Conservation (phyloP, 2,888 invertebrate species). For the Drosophila pseudotakahashii region DNA sequence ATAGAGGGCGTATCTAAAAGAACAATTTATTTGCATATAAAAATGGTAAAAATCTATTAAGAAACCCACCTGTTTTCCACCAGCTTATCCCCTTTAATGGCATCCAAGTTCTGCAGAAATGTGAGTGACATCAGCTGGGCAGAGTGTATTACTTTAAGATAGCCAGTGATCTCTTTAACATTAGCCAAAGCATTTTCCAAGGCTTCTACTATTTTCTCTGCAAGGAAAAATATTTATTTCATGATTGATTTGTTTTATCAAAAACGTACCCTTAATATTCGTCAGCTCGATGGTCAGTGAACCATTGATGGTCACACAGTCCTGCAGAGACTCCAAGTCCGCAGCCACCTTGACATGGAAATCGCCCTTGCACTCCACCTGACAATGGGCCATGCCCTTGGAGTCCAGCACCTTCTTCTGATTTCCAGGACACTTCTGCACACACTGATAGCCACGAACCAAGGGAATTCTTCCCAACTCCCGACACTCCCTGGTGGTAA, state of each 20-base stretch:
- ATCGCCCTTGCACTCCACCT: slow-evolving; percentile 64
- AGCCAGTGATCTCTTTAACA: slow-evolving; percentile 88
- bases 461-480: slow-evolving; percentile 57
- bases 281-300: slow-evolving; percentile 86
- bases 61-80: slow-evolving; percentile 71
- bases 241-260: too few species aligned
- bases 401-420: slow-evolving; percentile 47
- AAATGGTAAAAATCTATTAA: background rate
- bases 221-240: too few species aligned
- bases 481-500: slow-evolving; percentile 62
- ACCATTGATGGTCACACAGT: slow-evolving; percentile 89
- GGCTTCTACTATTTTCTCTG: slow-evolving; percentile 80
- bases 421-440: slow-evolving; percentile 88
- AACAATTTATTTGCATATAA: background rate
- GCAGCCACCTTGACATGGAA: slow-evolving; percentile 57
- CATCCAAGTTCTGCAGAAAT: slow-evolving; percentile 87
- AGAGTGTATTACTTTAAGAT: slow-evolving; percentile 88
- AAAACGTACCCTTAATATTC: slow-evolving; percentile 60
- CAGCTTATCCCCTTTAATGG: slow-evolving; percentile 86
- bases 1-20: slow-evolving; percentile 85
- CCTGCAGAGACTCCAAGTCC: slow-evolving; percentile 84
- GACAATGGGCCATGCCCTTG: slow-evolving; percentile 51
- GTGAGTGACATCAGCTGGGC: slow-evolving; percentile 87
- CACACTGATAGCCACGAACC: slow-evolving; percentile 85
- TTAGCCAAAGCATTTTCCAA: slow-evolving; percentile 87